Base-by-base conservation (phyloP, 2,888 invertebrate species). In the Icerya purchasi region DNA sequence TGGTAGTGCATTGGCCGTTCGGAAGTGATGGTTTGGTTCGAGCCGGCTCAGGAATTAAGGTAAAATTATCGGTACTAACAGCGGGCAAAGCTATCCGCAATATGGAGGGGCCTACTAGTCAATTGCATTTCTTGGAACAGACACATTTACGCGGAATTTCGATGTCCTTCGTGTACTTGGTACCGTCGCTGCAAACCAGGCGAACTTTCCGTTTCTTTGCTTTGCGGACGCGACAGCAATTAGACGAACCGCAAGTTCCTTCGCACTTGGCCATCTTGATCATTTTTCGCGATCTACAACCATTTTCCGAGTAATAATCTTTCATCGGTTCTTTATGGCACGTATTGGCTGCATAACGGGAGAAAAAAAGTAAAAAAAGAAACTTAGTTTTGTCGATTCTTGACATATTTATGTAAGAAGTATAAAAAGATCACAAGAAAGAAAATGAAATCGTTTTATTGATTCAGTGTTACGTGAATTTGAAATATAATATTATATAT, bases 121-220 rank as follows among this genome's bases (percentile, higher is more conserved):
- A 82, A 78, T 83, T 82, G 76, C 90, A 91, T 76, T 89, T 89
- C 75, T 88, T 87, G 68, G 85, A 84, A 78, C 94, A 94, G 66
- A 90, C 88, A 75, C 96, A 96, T 73, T 93, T 93, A 71, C 93
- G 84, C 70, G 96, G 90, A 72, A 96, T 87, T 70, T 94, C 93
- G 69, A 96, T 83, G 70, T 93, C 90, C 78, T 92, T 91, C 73
- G 90, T 88, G 78, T 90, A 93, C 63, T 88, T 84, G 61, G 86
- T 86, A 65, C 93, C 92, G 71, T 93, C 88, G 65, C 83, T 80
- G 76, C 96, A 97, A 67, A 91, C 82, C 67, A 97, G 80, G 67
- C 92, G 86, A 65, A 87, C 91, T 81, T 90, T 91, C 74, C 94
- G 81, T 70, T 88, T 82, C 77, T 94, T 91, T 66, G 89, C 90